Base-by-base conservation (phyloP, 2,797 vertebrate species). In the Chloroceryle inda region DNA sequence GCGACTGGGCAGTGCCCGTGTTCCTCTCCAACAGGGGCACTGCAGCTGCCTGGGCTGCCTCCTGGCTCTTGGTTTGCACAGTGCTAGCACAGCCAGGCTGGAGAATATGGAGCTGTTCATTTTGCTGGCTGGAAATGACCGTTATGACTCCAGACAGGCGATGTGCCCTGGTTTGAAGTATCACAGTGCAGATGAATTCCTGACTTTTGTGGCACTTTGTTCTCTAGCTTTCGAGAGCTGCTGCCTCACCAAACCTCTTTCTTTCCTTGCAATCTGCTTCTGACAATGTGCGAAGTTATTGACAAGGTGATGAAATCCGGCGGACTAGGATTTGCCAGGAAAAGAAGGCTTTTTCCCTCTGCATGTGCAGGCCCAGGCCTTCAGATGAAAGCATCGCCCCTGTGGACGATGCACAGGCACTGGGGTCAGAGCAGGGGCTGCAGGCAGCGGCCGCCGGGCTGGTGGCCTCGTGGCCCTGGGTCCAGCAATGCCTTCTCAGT, bases 221-320 rank as follows among this genome's bases (percentile, higher is more conserved):
- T 96, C 81, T 87, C 85, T 11, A 11, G 23, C 77, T 63, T 75
- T 75, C 20, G 15, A 61, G 52, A 89, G 72, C 77, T 78, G 18
- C 81, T 91, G 82, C 80, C 79, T 95, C 94, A 89, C 92, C 86
- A 85, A 79, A 94, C 88, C 80, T 84, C 89, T 47, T 78, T 69
- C 73, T 88, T 89, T n/a, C 68, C n/a, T 47, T 49, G 74, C 94
- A 93, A 75, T 90, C 93, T 96, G 92, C 67, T 95, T 82, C 88
- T 96, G 94, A 94, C 94, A 96, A 88, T 0, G 84, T 95, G 96
- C 1, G 52, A 96, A 95, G 85, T 64, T 92, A 96, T 20, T 96
- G 96, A 97, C 89, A 64, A 88, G 85, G 94, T 90, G 91, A 84
- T 71, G 85, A 95, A 96, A 81, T 94, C 62, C 73, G 67, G 62